Evolutionary conservation across 2,888 invertebrate species (phyloP).

Genomic region (Creontiades dilutus): DNA sequence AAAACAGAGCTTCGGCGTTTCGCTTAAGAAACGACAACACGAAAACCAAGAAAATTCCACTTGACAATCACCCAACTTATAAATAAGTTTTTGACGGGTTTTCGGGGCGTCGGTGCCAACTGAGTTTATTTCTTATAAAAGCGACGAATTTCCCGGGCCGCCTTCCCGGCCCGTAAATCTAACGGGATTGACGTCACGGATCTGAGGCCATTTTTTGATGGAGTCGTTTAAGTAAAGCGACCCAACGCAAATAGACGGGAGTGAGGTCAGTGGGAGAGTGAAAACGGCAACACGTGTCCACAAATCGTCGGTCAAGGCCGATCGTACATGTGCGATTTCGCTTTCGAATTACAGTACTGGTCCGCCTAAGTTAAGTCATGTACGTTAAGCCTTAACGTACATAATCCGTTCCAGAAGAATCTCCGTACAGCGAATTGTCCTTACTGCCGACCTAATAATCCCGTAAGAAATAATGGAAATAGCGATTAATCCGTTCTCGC

Average conservation of each 20-base stretch:
- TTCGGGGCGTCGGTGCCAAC: neutral
- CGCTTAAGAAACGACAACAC: neutral
- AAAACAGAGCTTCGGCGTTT: neutral
- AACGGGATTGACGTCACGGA: slow-evolving; percentile 5
- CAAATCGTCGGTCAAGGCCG: neutral
- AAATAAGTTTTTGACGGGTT: slow-evolving; percentile 23
- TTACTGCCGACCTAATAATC: too few relatives aligned
- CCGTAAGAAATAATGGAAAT: too few relatives aligned
- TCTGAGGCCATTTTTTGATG: slow-evolving; percentile 3
- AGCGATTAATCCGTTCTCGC: too few relatives aligned
- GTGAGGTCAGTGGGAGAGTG: neutral
- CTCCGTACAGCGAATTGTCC: too few relatives aligned
- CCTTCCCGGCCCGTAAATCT: neutral
- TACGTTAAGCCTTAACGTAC: too few relatives aligned
- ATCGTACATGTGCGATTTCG: too few relatives aligned
- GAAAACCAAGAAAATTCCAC: neutral
- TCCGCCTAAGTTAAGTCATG: too few relatives aligned
- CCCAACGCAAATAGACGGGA: neutral
- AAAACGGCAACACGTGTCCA: neutral
- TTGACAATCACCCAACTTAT: slow-evolving; percentile 39
- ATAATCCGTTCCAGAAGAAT: too few relatives aligned
- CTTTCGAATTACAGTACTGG: too few relatives aligned
- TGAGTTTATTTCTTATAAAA: slow-evolving; percentile 38
- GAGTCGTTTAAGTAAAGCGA: neutral
- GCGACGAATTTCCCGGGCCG: neutral